A percentile compares a stretch with the other conserved stretches of the same genome.
Conservation (phyloP, 1,140 invertebrate species). For the Atta texana region DNA sequence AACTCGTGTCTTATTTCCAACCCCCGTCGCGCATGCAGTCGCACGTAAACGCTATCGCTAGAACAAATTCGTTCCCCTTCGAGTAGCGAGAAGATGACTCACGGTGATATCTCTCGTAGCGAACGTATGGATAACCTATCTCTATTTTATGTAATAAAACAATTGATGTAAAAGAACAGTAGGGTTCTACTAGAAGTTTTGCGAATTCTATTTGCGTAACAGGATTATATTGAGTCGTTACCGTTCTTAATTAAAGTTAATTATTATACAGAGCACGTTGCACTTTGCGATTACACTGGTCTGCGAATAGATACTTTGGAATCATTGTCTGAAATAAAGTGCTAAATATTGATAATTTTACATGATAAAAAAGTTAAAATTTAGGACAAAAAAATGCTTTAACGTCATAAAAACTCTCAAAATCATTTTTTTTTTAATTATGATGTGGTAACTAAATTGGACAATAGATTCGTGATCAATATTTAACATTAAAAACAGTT, state of each 20-base stretch:
- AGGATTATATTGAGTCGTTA: background rate
- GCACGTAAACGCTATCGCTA: background rate
- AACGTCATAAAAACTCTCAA: no score
- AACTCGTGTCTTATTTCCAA: slow-evolving; percentile 47
- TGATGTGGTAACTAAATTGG: no score
- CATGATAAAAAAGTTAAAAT: no score
- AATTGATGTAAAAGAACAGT: background rate
- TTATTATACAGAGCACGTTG: background rate
- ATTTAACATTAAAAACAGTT: no score
- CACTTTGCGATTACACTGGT: background rate
- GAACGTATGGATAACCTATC: background rate
- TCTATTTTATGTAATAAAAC: background rate
- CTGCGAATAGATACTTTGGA: no score
- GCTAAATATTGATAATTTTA: no score
- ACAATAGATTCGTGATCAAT: no score
- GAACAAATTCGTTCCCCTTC: slow-evolving; percentile 34
- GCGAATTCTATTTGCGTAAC: background rate
- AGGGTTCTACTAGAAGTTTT: no score
- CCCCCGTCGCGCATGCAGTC: slow-evolving; percentile 14
- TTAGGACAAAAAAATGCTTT: no score
- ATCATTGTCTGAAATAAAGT: no score
- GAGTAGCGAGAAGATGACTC: slow-evolving; percentile 7
- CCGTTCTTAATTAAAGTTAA: slow-evolving; percentile 5
- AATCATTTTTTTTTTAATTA: no score
- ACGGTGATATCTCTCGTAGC: background rate